Percentiles rank a stretch among this genome's conserved stretches.
These are phyloP conservation scores for Tipula helvola DNA, from an alignment of 2,888 invertebrate genomes.

Conservation along the genomic window DNA sequence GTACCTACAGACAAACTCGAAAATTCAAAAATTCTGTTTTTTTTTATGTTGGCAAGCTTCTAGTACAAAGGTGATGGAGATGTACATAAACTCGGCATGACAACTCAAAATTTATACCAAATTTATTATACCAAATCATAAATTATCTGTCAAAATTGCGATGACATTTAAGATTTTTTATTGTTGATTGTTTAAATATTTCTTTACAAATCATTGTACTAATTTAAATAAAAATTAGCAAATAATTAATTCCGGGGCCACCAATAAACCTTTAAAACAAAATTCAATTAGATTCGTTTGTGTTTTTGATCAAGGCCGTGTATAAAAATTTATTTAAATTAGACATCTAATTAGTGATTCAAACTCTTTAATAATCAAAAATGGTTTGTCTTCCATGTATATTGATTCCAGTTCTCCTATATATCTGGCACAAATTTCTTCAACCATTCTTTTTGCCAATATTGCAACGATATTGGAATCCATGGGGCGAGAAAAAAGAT, in stretches of 20 bases:
- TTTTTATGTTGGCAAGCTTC: too few species aligned
- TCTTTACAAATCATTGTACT: neutral
- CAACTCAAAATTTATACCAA: neutral
- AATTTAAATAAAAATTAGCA: neutral
- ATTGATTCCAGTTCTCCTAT: conserved; percentile 66
- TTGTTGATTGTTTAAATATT: neutral
- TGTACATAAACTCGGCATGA: neutral
- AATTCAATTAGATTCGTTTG: neutral
- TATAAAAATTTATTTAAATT: neutral
- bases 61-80: neutral
- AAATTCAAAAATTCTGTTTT: too few species aligned
- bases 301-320: neutral
- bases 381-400: conserved; percentile 82
- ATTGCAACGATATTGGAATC: conserved; percentile 56
- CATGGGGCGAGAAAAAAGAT: conserved; percentile 52
- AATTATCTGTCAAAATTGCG: neutral
- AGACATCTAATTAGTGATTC: neutral
- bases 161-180: neutral
- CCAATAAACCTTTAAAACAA: neutral
- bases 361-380: conserved; percentile 18
- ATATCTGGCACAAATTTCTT: conserved; percentile 72
- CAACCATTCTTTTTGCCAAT: conserved; percentile 59
- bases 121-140: neutral
- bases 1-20: too few species aligned
- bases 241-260: neutral